Percentiles rank a stretch among this genome's conserved stretches.
Evolutionary conservation across 2,888 invertebrate species (phyloP).

Genomic region (Epirrita christyi): DNA sequence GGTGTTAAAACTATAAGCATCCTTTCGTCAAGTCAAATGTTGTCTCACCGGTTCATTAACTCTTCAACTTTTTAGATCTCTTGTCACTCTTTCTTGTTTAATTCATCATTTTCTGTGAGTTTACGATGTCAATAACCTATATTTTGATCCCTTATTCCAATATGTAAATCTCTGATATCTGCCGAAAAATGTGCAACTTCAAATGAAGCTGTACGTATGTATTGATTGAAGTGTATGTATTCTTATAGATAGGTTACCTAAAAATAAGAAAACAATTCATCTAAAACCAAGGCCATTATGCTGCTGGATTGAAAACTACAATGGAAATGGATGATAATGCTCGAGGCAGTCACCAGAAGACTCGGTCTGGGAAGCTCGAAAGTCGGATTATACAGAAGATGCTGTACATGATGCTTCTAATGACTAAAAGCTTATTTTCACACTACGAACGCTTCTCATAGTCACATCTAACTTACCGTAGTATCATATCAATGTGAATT

Average conservation of each 20-base stretch:
- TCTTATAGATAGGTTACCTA: slow-evolving; percentile 43
- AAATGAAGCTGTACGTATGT: slow-evolving; percentile 2
- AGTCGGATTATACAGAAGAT: slow-evolving; percentile 61
- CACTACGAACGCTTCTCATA: slow-evolving; percentile 67
- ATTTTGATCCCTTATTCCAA: background rate
- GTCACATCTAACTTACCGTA: slow-evolving; percentile 80
- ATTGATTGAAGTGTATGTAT: slow-evolving; percentile 20
- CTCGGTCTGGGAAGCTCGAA: slow-evolving; percentile 62
- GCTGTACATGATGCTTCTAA: slow-evolving; percentile 74
- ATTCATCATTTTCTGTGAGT: too few relatives aligned
- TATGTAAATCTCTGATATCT: background rate
- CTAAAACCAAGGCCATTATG: slow-evolving; percentile 65
- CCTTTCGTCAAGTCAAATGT: slow-evolving; percentile 14
- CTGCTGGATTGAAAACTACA: slow-evolving; percentile 66
- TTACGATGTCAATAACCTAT: too few relatives aligned
- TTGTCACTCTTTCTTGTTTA: background rate
- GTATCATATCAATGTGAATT: slow-evolving; percentile 70
- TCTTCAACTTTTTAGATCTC: too few relatives aligned
- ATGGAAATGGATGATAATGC: slow-evolving; percentile 69
- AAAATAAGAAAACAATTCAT: slow-evolving; percentile 56
- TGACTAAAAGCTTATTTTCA: slow-evolving; percentile 72
- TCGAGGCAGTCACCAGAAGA: slow-evolving; percentile 64
- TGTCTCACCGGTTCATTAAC: background rate
- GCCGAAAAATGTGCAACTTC: background rate
- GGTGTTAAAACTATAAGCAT: slow-evolving; percentile 16